A percentile compares a stretch with the other conserved stretches of the same genome.
Conservation (phyloP, 2,797 vertebrate species). For the Pagetopsis macropterus region DNA sequence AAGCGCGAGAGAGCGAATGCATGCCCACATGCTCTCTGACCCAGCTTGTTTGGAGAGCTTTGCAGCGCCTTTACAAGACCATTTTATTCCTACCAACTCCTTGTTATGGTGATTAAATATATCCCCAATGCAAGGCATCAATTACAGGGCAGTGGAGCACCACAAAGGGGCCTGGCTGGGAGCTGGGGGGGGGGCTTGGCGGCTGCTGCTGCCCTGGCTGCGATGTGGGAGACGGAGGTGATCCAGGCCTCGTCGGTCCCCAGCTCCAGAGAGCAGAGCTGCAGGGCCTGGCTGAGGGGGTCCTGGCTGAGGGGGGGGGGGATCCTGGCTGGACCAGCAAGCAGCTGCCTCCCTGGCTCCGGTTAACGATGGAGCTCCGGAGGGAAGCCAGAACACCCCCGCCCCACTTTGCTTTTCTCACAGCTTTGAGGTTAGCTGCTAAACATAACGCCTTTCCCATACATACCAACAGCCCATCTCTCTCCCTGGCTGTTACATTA, state of each 20-base stretch:
- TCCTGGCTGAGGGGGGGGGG: constrained; percentile 71
- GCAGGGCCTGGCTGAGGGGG: constrained; percentile 78
- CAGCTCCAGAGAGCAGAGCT: constrained; percentile 73
- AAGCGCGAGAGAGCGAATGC: constrained; percentile 8
- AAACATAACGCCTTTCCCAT: constrained; percentile 50
- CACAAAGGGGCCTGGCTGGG: constrained; percentile 75
- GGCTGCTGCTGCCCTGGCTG: constrained; percentile 78
- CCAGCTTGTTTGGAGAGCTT: constrained; percentile 69
- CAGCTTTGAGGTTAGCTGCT: constrained; percentile 44
- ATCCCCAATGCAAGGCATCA: constrained; percentile 85
- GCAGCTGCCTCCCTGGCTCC: constrained; percentile 78
- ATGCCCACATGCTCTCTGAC: constrained; percentile 53
- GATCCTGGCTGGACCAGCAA: constrained; percentile 71
- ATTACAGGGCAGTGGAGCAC: constrained; percentile 84
- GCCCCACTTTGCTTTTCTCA: constrained; percentile 10
- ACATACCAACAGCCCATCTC: constrained; percentile 50
- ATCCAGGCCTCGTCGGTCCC: constrained; percentile 73
- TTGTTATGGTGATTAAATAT: constrained; percentile 87
- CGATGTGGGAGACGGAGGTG: constrained; percentile 60
- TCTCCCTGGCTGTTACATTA: neutral
- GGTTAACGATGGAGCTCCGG: constrained; percentile 56
- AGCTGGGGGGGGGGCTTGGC: constrained; percentile 62
- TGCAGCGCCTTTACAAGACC: constrained; percentile 82
- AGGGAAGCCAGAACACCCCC: constrained; percentile 57
- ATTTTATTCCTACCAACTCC: constrained; percentile 82